A percentile compares a stretch with the other conserved stretches of the same genome.
Conservation (phyloP, 2,888 invertebrate species). For the Chromoteleia sp. region DNA sequence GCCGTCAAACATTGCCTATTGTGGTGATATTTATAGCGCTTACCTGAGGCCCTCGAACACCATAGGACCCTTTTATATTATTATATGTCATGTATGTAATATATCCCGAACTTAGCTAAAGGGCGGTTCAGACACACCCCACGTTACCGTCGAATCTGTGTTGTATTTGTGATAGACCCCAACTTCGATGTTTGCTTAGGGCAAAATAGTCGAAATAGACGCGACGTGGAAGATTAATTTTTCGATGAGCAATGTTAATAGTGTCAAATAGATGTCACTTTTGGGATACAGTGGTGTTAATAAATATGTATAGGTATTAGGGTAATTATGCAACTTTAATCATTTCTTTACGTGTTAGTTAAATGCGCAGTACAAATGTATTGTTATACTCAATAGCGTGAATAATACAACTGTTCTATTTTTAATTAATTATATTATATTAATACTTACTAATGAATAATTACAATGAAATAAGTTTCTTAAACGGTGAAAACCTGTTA, state of each 20-base stretch:
- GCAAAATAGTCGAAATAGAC: slow-evolving; percentile 52
- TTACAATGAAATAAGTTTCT: slow-evolving; percentile 10
- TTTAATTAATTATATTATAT: slow-evolving; percentile 21
- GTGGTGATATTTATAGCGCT: slow-evolving; percentile 71
- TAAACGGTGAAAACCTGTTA: not conserved
- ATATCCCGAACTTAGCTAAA: slow-evolving; percentile 43
- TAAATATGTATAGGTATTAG: slow-evolving; percentile 44
- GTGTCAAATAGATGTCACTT: slow-evolving; percentile 62
- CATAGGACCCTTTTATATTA: slow-evolving; percentile 61
- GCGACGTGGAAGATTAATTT: slow-evolving; percentile 64
- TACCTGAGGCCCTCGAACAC: slow-evolving; percentile 64
- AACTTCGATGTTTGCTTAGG: slow-evolving; percentile 52
- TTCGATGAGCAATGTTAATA: slow-evolving; percentile 52
- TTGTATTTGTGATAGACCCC: slow-evolving; percentile 52
- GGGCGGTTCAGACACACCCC: slow-evolving; percentile 65
- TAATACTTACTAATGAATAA: slow-evolving; percentile 14
- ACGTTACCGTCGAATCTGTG: slow-evolving; percentile 62
- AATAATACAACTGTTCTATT: slow-evolving; percentile 2
- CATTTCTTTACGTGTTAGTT: slow-evolving; percentile 6
- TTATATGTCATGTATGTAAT: slow-evolving; percentile 62
- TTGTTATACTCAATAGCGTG: not conserved
- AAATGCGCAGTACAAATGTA: not conserved
- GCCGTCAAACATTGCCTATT: slow-evolving; percentile 75
- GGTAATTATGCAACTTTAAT: slow-evolving; percentile 34
- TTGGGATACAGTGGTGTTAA: slow-evolving; percentile 45